A percentile compares a stretch with the other conserved stretches of the same genome.
Conservation (phyloP, 2,113 vertebrate genomes). For the Dipodomys ordii region DNA sequence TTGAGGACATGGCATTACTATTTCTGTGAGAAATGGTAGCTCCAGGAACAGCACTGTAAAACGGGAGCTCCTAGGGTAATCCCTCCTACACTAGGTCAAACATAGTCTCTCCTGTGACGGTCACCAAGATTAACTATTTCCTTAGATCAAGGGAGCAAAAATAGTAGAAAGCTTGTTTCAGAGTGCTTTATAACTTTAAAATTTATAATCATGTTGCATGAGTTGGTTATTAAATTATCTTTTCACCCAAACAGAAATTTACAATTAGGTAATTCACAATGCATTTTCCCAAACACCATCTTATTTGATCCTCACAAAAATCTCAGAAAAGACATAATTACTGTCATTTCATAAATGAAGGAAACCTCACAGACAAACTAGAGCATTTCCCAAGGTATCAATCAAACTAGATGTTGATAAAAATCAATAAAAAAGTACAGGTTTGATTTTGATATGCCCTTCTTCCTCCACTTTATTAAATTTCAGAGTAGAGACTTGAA, state of each 20-base stretch:
- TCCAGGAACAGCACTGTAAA: not conserved
- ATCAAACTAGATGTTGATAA: not conserved
- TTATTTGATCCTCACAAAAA: not conserved
- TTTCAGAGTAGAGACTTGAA: not conserved
- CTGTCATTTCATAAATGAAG: conserved; percentile 28
- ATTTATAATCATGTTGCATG: not conserved
- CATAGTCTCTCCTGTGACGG: not conserved
- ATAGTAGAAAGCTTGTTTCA: not conserved
- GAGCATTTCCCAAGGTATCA: not conserved
- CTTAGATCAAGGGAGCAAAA: not conserved
- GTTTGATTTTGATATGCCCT: not conserved
- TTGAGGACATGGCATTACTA: not conserved
- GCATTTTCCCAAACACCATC: not conserved
- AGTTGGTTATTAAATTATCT: not conserved
- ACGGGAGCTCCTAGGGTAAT: fast-evolving
- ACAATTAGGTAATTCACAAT: not conserved
- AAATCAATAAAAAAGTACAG: not conserved
- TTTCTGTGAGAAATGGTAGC: not conserved
- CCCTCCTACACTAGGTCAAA: not conserved
- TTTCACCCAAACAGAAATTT: conserved; percentile 12
- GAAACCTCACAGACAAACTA: not conserved
- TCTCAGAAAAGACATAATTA: not conserved
- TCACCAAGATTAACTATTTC: not conserved
- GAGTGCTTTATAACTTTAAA: not conserved
- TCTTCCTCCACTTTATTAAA: not conserved